Evolutionary conservation across 2,113 vertebrate species (phyloP).

Genomic region (Sinosuthora webbiana): DNA sequence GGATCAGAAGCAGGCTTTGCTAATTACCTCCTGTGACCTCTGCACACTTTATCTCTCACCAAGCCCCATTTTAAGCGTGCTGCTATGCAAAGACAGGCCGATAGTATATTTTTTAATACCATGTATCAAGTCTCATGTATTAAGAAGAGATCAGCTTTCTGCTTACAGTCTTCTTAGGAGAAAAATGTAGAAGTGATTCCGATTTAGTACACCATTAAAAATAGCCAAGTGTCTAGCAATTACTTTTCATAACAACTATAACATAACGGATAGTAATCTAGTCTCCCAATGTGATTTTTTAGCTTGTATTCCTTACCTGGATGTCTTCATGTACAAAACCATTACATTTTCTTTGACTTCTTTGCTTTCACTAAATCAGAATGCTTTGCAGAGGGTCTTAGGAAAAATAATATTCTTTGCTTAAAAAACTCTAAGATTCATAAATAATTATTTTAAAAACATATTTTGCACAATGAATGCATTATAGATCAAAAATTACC

Average conservation of each 20-base stretch:
- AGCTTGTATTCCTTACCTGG: not conserved
- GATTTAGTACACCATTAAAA: not conserved
- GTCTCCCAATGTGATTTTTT: not conserved
- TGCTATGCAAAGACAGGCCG: not conserved
- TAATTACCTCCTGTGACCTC: not conserved
- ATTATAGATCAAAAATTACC: not conserved
- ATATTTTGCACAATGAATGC: not conserved
- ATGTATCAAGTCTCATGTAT: not conserved
- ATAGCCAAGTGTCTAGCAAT: not conserved
- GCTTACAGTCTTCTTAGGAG: not conserved
- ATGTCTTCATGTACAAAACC: not conserved
- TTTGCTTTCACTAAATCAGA: not conserved
- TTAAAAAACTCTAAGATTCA: not conserved
- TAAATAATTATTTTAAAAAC: not conserved
- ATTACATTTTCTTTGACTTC: not conserved
- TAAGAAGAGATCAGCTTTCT: not conserved
- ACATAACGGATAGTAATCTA: not conserved
- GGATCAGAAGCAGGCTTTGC: not conserved
- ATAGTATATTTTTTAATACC: not conserved
- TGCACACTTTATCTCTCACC: not conserved
- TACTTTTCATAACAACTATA: not conserved
- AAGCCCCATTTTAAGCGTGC: fast-evolving
- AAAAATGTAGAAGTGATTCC: not conserved
- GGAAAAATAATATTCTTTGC: not conserved
- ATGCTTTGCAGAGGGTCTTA: not conserved